Evolutionary conservation across 2,797 vertebrate genomes (phyloP).

Genomic region (Micrastur ruficollis): DNA sequence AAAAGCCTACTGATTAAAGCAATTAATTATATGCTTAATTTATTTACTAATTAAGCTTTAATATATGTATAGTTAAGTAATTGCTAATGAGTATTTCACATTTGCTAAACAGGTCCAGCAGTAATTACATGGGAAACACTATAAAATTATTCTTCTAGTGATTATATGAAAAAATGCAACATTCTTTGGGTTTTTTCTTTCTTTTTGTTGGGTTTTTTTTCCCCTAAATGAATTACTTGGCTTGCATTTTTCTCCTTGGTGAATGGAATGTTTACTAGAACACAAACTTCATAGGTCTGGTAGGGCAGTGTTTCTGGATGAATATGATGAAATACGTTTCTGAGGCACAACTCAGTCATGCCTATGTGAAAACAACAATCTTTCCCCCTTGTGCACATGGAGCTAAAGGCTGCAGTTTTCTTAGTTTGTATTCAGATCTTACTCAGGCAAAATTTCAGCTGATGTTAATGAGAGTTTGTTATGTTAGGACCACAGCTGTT

Average conservation of each 20-base stretch:
- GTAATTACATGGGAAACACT: conserved; percentile 63
- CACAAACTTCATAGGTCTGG: not conserved
- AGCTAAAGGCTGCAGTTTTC: not conserved
- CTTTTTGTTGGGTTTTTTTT: not conserved
- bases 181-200: not conserved
- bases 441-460: not conserved
- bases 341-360: not conserved
- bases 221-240: not conserved
- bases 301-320: not conserved
- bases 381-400: not conserved
- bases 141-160: conserved; percentile 33
- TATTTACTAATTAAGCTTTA: conserved; percentile 80
- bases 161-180: conserved; percentile 28
- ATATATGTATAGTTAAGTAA: conserved; percentile 76
- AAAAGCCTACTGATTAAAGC: conserved; percentile 71
- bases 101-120: conserved; percentile 67
- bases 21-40: conserved; percentile 77
- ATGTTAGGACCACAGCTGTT: not conserved
- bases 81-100: conserved; percentile 72
- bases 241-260: not conserved
- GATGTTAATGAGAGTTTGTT: not conserved
- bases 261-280: not conserved
- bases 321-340: not conserved
- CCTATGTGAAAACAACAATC: not conserved
- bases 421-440: not conserved